Evolutionary conservation across 2,888 invertebrate species (phyloP), one percentile per base, ranked within the genome.

Genomic region (Trichogramma dendrolimi): DNA sequence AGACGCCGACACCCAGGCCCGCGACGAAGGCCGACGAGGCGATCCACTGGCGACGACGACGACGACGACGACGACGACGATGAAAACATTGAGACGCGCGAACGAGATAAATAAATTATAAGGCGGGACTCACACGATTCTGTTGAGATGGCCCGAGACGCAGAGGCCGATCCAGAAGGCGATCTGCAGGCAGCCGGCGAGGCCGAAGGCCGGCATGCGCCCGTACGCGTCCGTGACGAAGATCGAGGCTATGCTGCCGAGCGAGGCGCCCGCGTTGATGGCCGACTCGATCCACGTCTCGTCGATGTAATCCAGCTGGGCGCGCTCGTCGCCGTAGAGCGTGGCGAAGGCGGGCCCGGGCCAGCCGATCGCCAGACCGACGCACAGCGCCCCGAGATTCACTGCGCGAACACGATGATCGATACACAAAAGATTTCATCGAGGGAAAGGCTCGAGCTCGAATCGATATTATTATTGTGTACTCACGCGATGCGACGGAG

Each of bases 291-390:
- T 53, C 61, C 60, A 57, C n/a, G 51, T 7, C 53, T 47, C 51
- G 52, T 62, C 48, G n/a, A 60, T 11, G 41, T 38, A 47, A 10
- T 40, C 38, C 5, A 38, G 8, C 6, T 42, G 10, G 14, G 46
- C 44, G 40, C 7, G 14, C 5, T 7, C 8, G 10, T 11, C 14
- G 40, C 41, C 47, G 47, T 58, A 55, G 8, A 58, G 44, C 55
- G 68, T 62, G 1, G 47, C 48, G 27, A 67, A 57, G 2, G 65
- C 67, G 8, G 67, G 65, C 38, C 61, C 58, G 8, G 69, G 68
- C 69, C 68, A 69, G 14, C 69, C 70, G 38, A 70, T 53, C 6
- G 69, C 67, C 56, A 71, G 27, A 8, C 72, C 71, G 43, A 69
- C 61, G 46, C 68, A 69, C 5, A 68, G 55, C 5, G 70, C 68